Evolutionary conservation across 1,140 invertebrate species (phyloP), one percentile per base, ranked within the genome.

Genomic region (Riptortus pedestris): DNA sequence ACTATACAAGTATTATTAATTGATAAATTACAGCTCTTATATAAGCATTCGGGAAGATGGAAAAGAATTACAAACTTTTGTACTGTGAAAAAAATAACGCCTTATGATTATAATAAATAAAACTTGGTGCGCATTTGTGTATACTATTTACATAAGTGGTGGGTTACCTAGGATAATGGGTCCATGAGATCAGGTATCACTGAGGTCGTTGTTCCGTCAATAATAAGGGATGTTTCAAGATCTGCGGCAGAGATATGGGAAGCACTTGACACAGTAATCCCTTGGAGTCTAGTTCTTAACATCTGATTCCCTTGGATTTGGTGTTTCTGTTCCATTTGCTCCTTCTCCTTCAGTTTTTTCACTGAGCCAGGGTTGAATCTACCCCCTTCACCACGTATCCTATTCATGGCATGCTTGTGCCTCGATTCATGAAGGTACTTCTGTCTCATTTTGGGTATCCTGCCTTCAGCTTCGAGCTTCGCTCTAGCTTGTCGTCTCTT

Each of bases 351-450:
- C 0, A 64, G 33, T 67, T 83, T 83, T 67, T 83, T 84, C 0
- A 81, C 80, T 65, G 82, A 82, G 26, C 85, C 85, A 22, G 91
- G 90, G 74, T 93, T 89, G 71, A 99, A 99, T 63, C 96, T 80
- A 0, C 96, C 96, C 57, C 96, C 96, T 78, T 96, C 93, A 5
- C 96, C 96, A 64, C 96, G 79, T 70, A 94, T 88, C 72, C 96
- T 81, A 74, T 98, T 99, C 90, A 98, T 93, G 0, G 96, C 96
- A 74, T 99, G 96, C 70, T 89, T 80, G 78, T 99, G 96, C 63
- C 96, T 79, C 11, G 95, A 98, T 78, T 98, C 96, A 71, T 99
- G 96, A n/a, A 98, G 79, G 74, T 98, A 99, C 92, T 98, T 98
- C 87, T 90, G 88, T 77, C 96, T 81, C 74, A 95, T 90, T 76